phyloP scores from a whole-genome alignment of 2,113 vertebrate genomes.

The Tychaedon coryphoeus region DNA sequence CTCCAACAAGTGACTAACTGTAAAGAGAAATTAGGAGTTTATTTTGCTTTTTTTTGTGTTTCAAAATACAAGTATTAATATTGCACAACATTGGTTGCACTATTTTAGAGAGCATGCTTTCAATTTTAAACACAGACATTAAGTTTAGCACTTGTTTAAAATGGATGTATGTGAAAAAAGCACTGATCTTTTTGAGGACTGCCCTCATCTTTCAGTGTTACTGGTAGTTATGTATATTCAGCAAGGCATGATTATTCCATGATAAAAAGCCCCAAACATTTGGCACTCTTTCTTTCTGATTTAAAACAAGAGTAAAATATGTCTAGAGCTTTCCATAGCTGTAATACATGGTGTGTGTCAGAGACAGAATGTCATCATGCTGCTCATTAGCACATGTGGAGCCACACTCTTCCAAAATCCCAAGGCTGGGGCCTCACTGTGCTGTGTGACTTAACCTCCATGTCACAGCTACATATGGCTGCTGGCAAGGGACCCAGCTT shows the following conservation, averaged over 20 bases:
- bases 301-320: neutral
- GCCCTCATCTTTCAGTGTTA: neutral
- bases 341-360: neutral
- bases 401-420: neutral
- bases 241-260: neutral
- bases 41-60: neutral
- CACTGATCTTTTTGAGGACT: neutral
- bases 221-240: neutral
- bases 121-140: neutral
- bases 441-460: neutral
- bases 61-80: neutral
- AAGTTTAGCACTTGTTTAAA: neutral
- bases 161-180: neutral
- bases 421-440: neutral
- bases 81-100: neutral
- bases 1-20: neutral
- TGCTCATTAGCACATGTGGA: neutral
- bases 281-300: neutral
- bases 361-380: neutral
- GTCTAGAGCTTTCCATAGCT: neutral
- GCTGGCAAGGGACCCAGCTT: neutral
- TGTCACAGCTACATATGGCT: conserved; percentile 16
- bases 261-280: neutral
- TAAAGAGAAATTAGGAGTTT: neutral
- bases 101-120: neutral